These are phyloP conservation scores for Limnephilus rhombicus DNA, from an alignment of 2,888 invertebrate species.

Conservation along the genomic window DNA sequence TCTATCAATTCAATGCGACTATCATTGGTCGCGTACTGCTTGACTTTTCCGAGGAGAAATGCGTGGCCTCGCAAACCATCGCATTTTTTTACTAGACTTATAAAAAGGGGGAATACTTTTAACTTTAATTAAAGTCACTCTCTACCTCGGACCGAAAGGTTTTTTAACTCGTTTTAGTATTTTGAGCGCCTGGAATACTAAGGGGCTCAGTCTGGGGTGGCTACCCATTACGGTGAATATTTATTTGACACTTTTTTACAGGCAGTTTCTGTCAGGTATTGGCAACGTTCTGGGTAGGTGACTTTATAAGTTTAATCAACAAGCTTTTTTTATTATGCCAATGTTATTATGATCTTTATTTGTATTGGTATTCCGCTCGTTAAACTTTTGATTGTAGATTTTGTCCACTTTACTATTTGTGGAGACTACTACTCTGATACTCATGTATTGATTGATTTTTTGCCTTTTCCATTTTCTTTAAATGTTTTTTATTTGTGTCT, in stretches of 20 bases:
- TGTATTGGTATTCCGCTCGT: too few species aligned
- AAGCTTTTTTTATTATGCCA: too few species aligned
- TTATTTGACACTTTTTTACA: neutral
- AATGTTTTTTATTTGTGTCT: too few species aligned
- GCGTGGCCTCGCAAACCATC: neutral
- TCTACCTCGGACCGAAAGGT: neutral
- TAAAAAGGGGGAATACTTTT: neutral
- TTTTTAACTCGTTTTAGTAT: constrained; percentile 1
- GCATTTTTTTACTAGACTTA: neutral
- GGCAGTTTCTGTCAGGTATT: neutral
- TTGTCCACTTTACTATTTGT: too few species aligned
- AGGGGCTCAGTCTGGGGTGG: neutral
- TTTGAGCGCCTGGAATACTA: neutral
- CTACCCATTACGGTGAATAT: neutral
- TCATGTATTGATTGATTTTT: too few species aligned
- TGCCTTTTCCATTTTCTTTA: too few species aligned
- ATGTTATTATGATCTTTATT: too few species aligned
- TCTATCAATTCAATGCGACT: neutral
- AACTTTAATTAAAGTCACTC: neutral
- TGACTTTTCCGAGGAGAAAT: neutral
- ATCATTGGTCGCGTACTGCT: neutral
- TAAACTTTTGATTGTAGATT: too few species aligned
- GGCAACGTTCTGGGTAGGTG: neutral
- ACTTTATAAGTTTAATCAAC: too few species aligned
- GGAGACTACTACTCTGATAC: too few species aligned